Conservation (phyloP, 2,113 vertebrate genomes). For the Garra rufa region DNA sequence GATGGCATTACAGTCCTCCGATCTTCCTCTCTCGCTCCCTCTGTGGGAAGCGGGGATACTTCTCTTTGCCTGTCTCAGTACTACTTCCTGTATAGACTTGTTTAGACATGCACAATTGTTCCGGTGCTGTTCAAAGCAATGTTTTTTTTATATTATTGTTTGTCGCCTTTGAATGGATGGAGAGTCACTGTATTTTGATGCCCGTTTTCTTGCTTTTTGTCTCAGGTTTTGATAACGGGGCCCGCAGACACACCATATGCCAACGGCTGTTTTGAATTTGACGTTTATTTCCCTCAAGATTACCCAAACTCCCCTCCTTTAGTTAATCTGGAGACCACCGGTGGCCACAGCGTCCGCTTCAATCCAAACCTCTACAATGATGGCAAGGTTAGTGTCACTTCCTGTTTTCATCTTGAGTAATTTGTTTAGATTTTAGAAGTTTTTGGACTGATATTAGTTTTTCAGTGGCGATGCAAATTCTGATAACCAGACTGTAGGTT, state of each 20-base stretch:
- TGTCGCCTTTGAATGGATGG: neutral
- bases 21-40: neutral
- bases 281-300: conserved; percentile 99
- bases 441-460: neutral
- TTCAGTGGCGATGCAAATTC: neutral
- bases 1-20: neutral
- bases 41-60: neutral
- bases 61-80: neutral
- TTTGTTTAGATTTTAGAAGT: neutral
- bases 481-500: neutral
- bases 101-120: conserved; percentile 1
- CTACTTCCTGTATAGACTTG: neutral
- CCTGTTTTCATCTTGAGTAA: no score
- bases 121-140: neutral
- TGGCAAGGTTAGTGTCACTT: conserved; percentile 84
- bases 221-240: conserved; percentile 95
- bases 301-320: conserved; percentile 98
- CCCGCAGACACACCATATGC: conserved; percentile 96
- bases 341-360: conserved; percentile 96
- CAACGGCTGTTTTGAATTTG: conserved; percentile 98
- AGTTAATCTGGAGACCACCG: conserved; percentile 98
- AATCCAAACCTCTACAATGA: conserved; percentile 99
- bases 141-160: neutral
- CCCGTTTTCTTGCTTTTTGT: neutral
- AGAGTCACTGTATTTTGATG: neutral